Evolutionary conservation across 2,888 invertebrate species (phyloP).

Genomic region (Orthosia gracilis): DNA sequence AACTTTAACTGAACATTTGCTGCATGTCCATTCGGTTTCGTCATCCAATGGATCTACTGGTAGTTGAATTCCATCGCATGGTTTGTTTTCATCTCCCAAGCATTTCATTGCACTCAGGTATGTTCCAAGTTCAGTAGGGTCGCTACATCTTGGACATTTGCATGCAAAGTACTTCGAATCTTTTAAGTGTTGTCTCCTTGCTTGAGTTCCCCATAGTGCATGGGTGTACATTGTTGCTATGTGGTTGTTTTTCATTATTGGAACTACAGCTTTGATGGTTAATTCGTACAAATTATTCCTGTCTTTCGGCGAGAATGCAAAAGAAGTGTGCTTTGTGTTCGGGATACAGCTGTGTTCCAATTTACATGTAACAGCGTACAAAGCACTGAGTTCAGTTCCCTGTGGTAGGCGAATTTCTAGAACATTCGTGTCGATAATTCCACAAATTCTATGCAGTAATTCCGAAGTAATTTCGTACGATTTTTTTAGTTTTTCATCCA

Average conservation of each 20-base stretch:
- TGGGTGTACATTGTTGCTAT: slow-evolving; percentile 97
- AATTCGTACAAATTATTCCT: slow-evolving; percentile 92
- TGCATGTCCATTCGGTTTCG: slow-evolving; percentile 95
- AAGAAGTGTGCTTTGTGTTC: slow-evolving; percentile 94
- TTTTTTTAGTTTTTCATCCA: slow-evolving; percentile 86
- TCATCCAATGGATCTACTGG: slow-evolving; percentile 93
- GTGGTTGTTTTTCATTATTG: slow-evolving; percentile 93
- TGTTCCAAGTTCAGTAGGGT: slow-evolving; percentile 95
- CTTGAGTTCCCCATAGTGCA: slow-evolving; percentile 96
- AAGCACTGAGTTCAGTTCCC: slow-evolving; percentile 93
- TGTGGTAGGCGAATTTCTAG: slow-evolving; percentile 93
- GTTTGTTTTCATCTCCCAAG: slow-evolving; percentile 89
- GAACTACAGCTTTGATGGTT: slow-evolving; percentile 92
- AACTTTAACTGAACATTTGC: slow-evolving; percentile 93
- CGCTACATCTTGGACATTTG: slow-evolving; percentile 93
- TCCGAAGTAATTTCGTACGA: slow-evolving; percentile 89
- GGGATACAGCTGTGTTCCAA: slow-evolving; percentile 96
- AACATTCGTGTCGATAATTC: slow-evolving; percentile 96
- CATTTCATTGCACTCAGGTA: slow-evolving; percentile 94
- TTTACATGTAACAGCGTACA: slow-evolving; percentile 94
- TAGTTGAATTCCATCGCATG: slow-evolving; percentile 93
- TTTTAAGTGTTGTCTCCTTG: slow-evolving; percentile 94
- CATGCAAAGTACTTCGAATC: slow-evolving; percentile 96
- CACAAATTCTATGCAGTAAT: slow-evolving; percentile 94
- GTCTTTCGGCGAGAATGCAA: slow-evolving; percentile 89